These are phyloP conservation scores for Oenanthe oenanthe DNA, from an alignment of 2,113 vertebrate genomes.

Conservation along the genomic window DNA sequence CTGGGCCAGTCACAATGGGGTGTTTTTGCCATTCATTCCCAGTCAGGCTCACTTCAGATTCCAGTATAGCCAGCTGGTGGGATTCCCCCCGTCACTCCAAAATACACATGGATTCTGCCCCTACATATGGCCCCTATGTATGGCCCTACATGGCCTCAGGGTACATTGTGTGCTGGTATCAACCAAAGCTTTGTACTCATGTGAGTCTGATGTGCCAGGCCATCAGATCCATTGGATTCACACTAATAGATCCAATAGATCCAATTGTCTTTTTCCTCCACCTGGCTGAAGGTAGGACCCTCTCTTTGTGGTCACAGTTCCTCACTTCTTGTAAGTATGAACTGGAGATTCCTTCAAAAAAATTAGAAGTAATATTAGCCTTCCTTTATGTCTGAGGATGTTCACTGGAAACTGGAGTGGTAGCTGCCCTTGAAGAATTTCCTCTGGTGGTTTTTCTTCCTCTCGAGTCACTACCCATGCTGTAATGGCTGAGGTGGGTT, in stretches of 20 bases:
- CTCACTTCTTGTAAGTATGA: neutral
- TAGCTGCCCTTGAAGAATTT: neutral
- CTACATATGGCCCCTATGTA: too few relatives aligned
- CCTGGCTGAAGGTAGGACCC: too few relatives aligned
- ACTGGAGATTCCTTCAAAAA: neutral
- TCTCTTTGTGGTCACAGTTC: neutral
- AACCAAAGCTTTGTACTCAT: neutral
- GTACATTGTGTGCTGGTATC: neutral
- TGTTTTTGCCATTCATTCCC: neutral
- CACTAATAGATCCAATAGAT: neutral
- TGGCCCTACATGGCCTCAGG: too few relatives aligned
- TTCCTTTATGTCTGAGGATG: neutral
- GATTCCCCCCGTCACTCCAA: neutral
- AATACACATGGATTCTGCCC: neutral
- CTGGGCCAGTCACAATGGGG: neutral
- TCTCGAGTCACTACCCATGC: rapidly evolving
- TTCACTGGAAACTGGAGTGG: neutral
- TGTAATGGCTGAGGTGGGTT: neutral
- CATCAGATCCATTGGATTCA: neutral
- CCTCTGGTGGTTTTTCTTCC: neutral
- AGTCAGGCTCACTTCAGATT: neutral
- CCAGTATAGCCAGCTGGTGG: neutral
- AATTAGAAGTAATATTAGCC: neutral
- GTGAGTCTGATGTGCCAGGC: neutral
- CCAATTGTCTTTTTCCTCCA: rapidly evolving